These are phyloP conservation scores for Cenopis cana DNA, from an alignment of 2,888 invertebrate species.

Conservation along the genomic window DNA sequence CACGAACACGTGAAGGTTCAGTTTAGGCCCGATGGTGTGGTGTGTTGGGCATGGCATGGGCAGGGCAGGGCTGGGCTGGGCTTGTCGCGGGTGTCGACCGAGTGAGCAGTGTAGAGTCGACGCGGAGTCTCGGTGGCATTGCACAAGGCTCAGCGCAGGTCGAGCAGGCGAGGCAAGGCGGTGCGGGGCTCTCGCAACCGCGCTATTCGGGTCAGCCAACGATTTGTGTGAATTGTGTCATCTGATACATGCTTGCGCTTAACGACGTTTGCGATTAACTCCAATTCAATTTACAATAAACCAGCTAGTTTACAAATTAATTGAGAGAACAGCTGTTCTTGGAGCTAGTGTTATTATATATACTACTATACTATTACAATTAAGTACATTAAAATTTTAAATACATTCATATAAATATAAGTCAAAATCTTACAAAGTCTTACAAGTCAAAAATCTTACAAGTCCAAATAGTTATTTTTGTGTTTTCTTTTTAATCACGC, in stretches of 20 bases:
- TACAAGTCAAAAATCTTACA: too few species aligned
- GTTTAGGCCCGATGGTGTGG: neutral
- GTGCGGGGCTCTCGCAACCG: slow-evolving; percentile 78
- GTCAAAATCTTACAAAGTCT: too few species aligned
- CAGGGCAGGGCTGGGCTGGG: neutral
- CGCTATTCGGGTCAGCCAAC: slow-evolving; percentile 81
- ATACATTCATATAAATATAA: too few species aligned
- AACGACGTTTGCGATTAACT: slow-evolving; percentile 55
- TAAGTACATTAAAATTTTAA: neutral
- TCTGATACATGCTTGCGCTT: slow-evolving; percentile 67
- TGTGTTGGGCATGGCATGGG: too few species aligned
- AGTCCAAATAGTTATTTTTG: neutral
- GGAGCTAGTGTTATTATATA: neutral
- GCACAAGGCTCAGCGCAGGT: slow-evolving; percentile 79
- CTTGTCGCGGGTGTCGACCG: neutral
- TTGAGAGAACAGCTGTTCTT: neutral
- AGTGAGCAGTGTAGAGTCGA: slow-evolving; percentile 41
- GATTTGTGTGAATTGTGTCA: slow-evolving; percentile 84
- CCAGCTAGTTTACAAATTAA: neutral
- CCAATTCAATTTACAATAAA: slow-evolving; percentile 11
- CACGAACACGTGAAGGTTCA: slow-evolving; percentile 5
- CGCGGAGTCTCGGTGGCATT: slow-evolving; percentile 67
- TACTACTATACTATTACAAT: neutral
- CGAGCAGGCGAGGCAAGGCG: slow-evolving; percentile 73
- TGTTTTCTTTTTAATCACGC: neutral